These are phyloP conservation scores for Fundulus diaphanus DNA, from an alignment of 2,797 vertebrate species.

Conservation along the genomic window DNA sequence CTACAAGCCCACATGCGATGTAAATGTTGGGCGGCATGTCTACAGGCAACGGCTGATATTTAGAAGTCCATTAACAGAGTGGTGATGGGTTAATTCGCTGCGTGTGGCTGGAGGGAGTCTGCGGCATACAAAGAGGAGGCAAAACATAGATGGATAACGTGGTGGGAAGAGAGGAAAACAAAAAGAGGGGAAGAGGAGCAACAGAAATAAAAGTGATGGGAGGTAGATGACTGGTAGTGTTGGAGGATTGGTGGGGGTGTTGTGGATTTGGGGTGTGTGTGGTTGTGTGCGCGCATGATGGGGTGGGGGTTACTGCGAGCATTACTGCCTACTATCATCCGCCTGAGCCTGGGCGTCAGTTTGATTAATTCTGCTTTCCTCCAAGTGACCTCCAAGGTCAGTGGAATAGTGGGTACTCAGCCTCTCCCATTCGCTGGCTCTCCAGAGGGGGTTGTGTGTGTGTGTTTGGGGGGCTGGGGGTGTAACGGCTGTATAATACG, in stretches of 20 bases:
- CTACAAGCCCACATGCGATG: slow-evolving; percentile 61
- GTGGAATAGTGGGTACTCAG: slow-evolving; percentile 72
- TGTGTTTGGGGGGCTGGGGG: slow-evolving; percentile 45
- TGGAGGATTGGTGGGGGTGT: slow-evolving; percentile 27
- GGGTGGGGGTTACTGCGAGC: slow-evolving; percentile 57
- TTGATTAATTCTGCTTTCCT: slow-evolving; percentile 82
- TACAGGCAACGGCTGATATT: slow-evolving; percentile 77
- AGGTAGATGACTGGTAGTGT: slow-evolving; percentile 18
- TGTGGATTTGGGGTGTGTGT: slow-evolving; percentile 13
- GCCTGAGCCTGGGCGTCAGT: slow-evolving; percentile 69
- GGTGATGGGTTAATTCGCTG: slow-evolving; percentile 77
- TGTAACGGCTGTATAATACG: slow-evolving; percentile 72
- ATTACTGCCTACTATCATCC: slow-evolving; percentile 70
- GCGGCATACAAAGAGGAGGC: slow-evolving; percentile 38
- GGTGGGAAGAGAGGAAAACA: slow-evolving; percentile 13
- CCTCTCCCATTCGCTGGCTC: slow-evolving; percentile 52
- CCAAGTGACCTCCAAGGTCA: slow-evolving; percentile 79
- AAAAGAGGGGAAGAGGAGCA: slow-evolving; percentile 8
- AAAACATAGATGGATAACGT: slow-evolving; percentile 31
- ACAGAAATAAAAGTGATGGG: slow-evolving; percentile 39
- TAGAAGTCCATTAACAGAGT: slow-evolving; percentile 79
- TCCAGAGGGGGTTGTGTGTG: neutral
- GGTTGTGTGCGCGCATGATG: slow-evolving; percentile 20
- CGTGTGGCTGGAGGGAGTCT: slow-evolving; percentile 60
- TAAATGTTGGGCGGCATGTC: slow-evolving; percentile 75